A percentile compares a stretch with the other conserved stretches of the same genome.
Evolutionary conservation across 2,888 invertebrate species (phyloP).

Genomic region (Diploptera punctata): DNA sequence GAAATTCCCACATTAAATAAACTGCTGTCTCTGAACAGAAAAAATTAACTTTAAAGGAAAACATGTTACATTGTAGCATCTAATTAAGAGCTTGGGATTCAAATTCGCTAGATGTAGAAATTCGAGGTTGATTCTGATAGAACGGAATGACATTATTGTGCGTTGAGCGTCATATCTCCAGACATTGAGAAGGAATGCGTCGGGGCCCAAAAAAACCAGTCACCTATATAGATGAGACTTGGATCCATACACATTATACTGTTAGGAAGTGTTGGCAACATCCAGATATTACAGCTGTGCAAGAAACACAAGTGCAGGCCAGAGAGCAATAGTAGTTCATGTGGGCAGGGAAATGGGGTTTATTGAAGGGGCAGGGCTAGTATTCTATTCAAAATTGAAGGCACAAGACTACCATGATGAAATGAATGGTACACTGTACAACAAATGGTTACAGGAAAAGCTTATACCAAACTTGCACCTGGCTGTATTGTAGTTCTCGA

Average conservation of each 20-base stretch:
- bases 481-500: neutral
- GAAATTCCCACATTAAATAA: no score
- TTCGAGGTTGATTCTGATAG: neutral
- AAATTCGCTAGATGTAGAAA: neutral
- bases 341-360: constrained; percentile 4
- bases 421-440: neutral
- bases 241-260: constrained; percentile 3
- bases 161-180: neutral
- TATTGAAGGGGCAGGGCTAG: constrained; percentile 1
- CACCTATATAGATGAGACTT: neutral
- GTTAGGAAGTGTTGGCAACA: constrained; percentile 13
- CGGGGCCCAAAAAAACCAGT: no score
- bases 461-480: neutral
- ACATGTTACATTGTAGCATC: no score
- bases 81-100: neutral
- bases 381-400: neutral
- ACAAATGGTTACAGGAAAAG: neutral
- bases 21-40: no score
- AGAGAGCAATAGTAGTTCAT: constrained; percentile 11
- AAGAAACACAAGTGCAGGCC: constrained; percentile 10
- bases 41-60: no score
- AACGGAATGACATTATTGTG: neutral
- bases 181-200: neutral
- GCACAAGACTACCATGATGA: constrained; percentile 4
- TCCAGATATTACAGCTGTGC: constrained; percentile 1